phyloP scores from a whole-genome alignment of 1,140 invertebrate genomes.

The Pseudomyrmex flavicornis region DNA sequence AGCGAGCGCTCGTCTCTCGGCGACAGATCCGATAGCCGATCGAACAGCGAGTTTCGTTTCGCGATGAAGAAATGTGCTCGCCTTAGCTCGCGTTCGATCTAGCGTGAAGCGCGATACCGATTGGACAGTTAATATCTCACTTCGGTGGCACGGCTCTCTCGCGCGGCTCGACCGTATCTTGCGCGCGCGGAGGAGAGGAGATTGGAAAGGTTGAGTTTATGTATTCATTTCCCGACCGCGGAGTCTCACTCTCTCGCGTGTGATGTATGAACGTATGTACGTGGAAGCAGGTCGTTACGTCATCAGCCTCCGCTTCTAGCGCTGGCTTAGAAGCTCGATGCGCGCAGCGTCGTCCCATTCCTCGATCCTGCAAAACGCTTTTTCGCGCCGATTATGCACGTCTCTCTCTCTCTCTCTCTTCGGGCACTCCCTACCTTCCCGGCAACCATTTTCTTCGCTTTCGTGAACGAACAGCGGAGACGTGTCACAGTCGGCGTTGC shows the following conservation, averaged over 20 bases:
- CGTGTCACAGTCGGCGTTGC: not conserved
- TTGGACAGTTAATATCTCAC: constrained; percentile 83
- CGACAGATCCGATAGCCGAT: not conserved
- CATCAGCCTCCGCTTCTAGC: constrained; percentile 66
- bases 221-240: constrained; percentile 76
- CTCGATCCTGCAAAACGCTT: constrained; percentile 37
- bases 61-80: not conserved
- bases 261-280: constrained; percentile 73
- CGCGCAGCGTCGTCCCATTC: constrained; percentile 42
- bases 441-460: constrained; percentile 22
- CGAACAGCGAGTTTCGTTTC: constrained; percentile 35
- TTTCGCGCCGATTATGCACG: constrained; percentile 49
- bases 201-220: constrained; percentile 80
- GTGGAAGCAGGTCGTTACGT: constrained; percentile 80
- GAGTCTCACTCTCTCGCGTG: constrained; percentile 65
- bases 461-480: constrained; percentile 15
- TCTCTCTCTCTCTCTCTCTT: not conserved
- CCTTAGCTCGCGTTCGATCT: constrained; percentile 71
- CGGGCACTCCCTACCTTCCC: no score
- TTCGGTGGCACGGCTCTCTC: constrained; percentile 65
- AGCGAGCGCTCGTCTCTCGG: not conserved
- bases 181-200: constrained; percentile 57
- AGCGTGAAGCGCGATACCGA: constrained; percentile 78
- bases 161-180: constrained; percentile 61
- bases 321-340: not conserved